Conservation (phyloP, 2,888 invertebrate genomes). For the Ormyrus nitidulus region DNA sequence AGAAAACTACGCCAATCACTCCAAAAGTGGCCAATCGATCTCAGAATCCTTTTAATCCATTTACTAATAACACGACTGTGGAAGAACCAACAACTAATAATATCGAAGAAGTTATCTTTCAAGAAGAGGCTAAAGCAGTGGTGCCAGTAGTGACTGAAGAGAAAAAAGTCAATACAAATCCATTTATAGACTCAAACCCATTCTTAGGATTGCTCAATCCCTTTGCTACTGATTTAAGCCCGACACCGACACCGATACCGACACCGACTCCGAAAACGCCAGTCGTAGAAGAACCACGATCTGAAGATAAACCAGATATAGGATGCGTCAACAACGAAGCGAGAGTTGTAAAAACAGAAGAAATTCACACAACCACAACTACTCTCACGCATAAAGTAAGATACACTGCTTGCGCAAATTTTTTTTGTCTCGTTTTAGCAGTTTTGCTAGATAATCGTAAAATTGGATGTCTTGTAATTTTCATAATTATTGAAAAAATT, state of each 20-base stretch:
- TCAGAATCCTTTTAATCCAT: conserved; percentile 75
- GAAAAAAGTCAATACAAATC: conserved; percentile 74
- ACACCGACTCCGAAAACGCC: conserved; percentile 18
- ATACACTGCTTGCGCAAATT: conserved; percentile 51
- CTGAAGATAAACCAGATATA: conserved; percentile 48
- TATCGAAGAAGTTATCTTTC: conserved; percentile 46
- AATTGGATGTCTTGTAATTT: conserved; percentile 34
- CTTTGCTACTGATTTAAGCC: conserved; percentile 59
- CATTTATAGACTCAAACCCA: conserved; percentile 76
- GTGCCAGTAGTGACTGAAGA: conserved; percentile 59
- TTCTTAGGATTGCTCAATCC: conserved; percentile 75
- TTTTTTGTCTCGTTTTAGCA: conserved; percentile 39
- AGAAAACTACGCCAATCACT: conserved; percentile 71
- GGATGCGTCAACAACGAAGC: conserved; percentile 63
- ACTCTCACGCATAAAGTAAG: conserved; percentile 71
- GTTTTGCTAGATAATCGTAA: conserved; percentile 44
- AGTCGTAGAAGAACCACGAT: conserved; percentile 25
- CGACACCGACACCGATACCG: conserved; percentile 8
- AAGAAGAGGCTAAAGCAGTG: conserved; percentile 57
- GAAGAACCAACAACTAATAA: conserved; percentile 49
- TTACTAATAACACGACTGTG: conserved; percentile 64
- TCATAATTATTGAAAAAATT: conserved; percentile 16
- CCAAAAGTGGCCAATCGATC: conserved; percentile 70
- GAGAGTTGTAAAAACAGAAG: conserved; percentile 70
- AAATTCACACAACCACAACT: conserved; percentile 69